Percentiles rank a stretch among this genome's conserved stretches.
Conservation (phyloP, 1,140 invertebrate species). For the Leptonema lineaticorne region DNA sequence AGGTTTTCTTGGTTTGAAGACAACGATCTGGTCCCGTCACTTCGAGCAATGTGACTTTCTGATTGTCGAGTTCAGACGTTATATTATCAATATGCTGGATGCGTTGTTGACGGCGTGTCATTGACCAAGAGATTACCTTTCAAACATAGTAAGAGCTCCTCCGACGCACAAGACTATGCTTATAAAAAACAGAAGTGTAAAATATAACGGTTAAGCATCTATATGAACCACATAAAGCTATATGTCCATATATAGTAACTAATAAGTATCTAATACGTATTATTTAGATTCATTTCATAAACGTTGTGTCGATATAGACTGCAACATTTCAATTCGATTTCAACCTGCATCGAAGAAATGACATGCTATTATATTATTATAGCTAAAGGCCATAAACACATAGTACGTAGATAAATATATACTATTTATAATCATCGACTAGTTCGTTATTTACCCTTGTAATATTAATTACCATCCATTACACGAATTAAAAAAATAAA, state of each 20-base stretch:
- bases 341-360: neutral
- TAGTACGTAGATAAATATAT: neutral
- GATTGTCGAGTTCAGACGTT: neutral
- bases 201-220: neutral
- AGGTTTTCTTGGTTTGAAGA: neutral
- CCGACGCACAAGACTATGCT: neutral
- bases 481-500: neutral
- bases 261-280: too few species aligned
- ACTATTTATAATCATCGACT: neutral
- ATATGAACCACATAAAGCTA: neutral
- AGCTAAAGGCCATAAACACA: neutral
- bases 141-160: neutral
- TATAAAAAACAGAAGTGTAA: neutral
- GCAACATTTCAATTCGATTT: too few species aligned
- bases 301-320: too few species aligned
- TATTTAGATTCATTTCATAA: too few species aligned
- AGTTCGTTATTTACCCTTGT: neutral
- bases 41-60: neutral
- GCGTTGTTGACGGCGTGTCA: conserved; percentile 10
- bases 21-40: neutral
- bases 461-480: neutral
- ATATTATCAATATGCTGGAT: conserved; percentile 1
- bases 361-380: neutral
- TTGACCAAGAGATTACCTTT: neutral
- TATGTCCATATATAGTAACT: neutral